Percentiles rank a stretch among this genome's conserved stretches.
Conservation (phyloP, 2,797 vertebrate species). For the Sebastes nivosus region DNA sequence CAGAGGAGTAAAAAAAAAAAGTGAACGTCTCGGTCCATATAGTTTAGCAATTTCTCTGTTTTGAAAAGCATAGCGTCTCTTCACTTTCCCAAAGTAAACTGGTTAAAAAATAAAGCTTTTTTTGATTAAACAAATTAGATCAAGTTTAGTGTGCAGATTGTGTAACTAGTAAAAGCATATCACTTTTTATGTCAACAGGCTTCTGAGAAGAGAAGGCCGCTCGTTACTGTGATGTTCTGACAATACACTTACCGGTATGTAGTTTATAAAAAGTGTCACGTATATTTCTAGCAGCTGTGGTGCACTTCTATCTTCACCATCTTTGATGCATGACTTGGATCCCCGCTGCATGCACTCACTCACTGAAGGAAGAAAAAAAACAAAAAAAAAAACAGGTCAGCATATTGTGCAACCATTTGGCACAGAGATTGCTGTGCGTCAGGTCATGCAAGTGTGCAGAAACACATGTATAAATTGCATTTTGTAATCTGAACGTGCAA, state of each 20-base stretch:
- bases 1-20: constrained; percentile 46
- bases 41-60: not conserved
- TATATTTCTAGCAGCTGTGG: constrained; percentile 45
- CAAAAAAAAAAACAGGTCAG: constrained; percentile 59
- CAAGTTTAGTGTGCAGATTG: not conserved
- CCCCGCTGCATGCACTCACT: constrained; percentile 45
- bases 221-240: not conserved
- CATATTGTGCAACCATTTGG: constrained; percentile 73
- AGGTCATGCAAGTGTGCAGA: constrained; percentile 29
- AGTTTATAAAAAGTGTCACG: constrained; percentile 40
- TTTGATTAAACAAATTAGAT: not conserved
- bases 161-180: not conserved
- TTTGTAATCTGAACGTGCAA: not conserved
- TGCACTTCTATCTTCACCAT: constrained; percentile 54
- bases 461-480: constrained; percentile 23
- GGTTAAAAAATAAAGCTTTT: not conserved
- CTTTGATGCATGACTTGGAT: constrained; percentile 59
- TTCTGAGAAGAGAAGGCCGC: not conserved
- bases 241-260: not conserved
- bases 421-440: constrained; percentile 43
- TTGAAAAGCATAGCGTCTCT: not conserved
- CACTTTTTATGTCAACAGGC: not conserved
- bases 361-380: constrained; percentile 41
- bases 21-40: constrained; percentile 34
- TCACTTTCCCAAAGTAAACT: not conserved